Conservation (phyloP, 2,888 invertebrate species). For the Melanargia galathea region DNA sequence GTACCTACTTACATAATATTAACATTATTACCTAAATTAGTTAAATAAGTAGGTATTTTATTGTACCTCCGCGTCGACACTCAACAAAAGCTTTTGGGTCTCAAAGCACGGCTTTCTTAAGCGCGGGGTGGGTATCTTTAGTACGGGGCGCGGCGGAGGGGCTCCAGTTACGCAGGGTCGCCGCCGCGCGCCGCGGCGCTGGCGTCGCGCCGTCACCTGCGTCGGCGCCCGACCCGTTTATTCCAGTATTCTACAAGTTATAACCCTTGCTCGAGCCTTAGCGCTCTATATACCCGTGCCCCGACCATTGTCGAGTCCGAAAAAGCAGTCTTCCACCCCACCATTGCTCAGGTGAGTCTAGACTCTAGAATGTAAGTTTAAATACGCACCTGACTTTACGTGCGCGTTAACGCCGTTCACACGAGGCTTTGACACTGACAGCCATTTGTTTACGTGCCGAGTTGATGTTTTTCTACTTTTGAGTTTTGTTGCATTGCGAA, state of each 20-base stretch:
- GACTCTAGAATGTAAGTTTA: conserved; percentile 15
- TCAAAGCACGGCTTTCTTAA: too few species aligned
- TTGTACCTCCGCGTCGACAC: too few species aligned
- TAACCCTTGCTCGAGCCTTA: conserved; percentile 36
- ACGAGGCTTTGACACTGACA: conserved; percentile 62
- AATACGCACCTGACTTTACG: conserved; percentile 14
- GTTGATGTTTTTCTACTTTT: conserved; percentile 29
- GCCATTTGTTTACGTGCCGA: conserved; percentile 61
- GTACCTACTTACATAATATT: too few species aligned
- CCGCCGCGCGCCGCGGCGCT: conserved; percentile 73
- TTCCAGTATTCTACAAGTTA: conserved; percentile 41
- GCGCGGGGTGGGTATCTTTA: background rate
- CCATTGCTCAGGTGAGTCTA: conserved; percentile 33
- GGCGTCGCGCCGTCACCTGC: conserved; percentile 56
- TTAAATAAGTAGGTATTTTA: too few species aligned
- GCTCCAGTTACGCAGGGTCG: conserved; percentile 54
- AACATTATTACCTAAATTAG: too few species aligned
- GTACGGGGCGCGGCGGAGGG: conserved; percentile 35
- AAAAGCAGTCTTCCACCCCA: conserved; percentile 6
- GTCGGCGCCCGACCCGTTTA: conserved; percentile 45
- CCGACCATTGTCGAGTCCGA: background rate
- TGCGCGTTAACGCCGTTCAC: conserved; percentile 41
- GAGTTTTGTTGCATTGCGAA: conserved; percentile 31
- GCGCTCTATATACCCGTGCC: conserved; percentile 12
- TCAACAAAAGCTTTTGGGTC: too few species aligned